phyloP scores from a whole-genome alignment of 2,797 vertebrate genomes.

The Hypotaenidia okinawae region DNA sequence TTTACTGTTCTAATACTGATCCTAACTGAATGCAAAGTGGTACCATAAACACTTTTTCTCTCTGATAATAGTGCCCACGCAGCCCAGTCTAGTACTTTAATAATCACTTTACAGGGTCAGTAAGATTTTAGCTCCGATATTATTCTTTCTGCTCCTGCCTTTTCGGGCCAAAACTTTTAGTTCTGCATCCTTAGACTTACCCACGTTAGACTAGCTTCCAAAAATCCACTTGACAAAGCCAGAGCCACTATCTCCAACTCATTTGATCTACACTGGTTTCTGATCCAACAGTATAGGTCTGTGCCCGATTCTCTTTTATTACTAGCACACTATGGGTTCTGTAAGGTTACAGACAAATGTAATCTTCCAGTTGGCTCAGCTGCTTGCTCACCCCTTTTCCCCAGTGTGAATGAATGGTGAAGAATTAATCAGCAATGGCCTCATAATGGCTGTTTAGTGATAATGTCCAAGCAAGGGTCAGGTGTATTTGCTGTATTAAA shows the following conservation, averaged over 20 bases:
- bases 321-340: not conserved
- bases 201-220: not conserved
- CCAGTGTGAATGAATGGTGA: not conserved
- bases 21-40: slow-evolving; percentile 27
- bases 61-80: not conserved
- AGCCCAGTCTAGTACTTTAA: not conserved
- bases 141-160: slow-evolving; percentile 13
- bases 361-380: not conserved
- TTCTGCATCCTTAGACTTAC: not conserved
- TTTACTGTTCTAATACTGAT: slow-evolving; percentile 29
- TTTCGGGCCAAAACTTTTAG: not conserved
- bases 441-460: not conserved
- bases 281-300: not conserved
- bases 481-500: not conserved
- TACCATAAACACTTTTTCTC: not conserved
- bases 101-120: slow-evolving; percentile 34
- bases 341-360: not conserved
- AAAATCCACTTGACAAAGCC: not conserved
- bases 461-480: not conserved
- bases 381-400: too few species aligned
- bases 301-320: not conserved
- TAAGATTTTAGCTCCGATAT: slow-evolving; percentile 48
- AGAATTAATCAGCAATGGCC: not conserved
- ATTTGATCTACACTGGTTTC: not conserved
- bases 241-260: not conserved